Evolutionary conservation across 1,140 invertebrate species (phyloP), one percentile per base, ranked within the genome.

Genomic region (Neodiprion lecontei): DNA sequence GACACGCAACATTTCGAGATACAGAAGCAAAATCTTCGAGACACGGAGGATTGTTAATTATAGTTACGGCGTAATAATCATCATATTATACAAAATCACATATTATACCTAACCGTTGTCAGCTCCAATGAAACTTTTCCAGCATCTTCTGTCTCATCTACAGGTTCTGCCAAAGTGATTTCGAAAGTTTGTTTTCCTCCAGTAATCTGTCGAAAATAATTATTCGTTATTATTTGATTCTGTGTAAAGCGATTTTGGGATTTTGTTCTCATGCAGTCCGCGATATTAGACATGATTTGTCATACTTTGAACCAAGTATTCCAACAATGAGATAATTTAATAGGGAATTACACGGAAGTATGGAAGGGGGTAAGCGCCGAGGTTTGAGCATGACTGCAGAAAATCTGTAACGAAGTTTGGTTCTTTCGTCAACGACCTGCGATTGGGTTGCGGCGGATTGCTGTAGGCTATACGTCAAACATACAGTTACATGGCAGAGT

Each of bases 331-430:
- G 40, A 69, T 12, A 14, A 69, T 69, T 69, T 21, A 12, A 9
- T 69, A 69, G 21, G 10, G 21, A 69, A 23, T 69, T 47, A 0
- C 67, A 12, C 11, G 12, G n/a, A 80, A 61, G 48, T 7, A 68
- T 17, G 79, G 80, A n/a, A 77, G 66, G 8, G 71, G 70, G 7
- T 28, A 0, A 14, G 75, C 72, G 23, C 79, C 69, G 23, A 74
- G 72, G 61, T 77, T 72, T 3, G 75, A 48, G 10, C 72, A 76
- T 23, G 65, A 67, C n/a, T 23, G 74, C 14, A 80, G 47, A 75
- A 81, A 81, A 12, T 79, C 76, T 0, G 61, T 69, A 1, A n/a
- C 66, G n/a, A 81, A 81, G 74, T 76, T 79, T 9, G 75, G 67
- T 1, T 73, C 68, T 9, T 74, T 73, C 75, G 9, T 50, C 28